Base-by-base conservation (phyloP, 2,797 vertebrate genomes). In the Oryzias dopingdopingensis region DNA sequence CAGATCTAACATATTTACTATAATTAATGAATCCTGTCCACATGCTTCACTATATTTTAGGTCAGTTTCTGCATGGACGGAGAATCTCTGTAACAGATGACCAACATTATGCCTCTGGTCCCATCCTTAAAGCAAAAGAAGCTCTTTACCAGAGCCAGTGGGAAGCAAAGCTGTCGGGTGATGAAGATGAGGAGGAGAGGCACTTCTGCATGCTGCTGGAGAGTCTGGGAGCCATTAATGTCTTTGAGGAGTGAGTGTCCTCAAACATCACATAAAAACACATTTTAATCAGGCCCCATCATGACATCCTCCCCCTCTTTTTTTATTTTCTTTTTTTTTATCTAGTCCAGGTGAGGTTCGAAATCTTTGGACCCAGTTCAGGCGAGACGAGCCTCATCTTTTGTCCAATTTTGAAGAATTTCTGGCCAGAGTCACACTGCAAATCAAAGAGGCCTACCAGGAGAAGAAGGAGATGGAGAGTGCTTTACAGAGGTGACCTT, bases 371-470 rank as follows among this genome's bases (percentile, higher is more conserved):
- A 79, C 91, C 16, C 91, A 92, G 69, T 89, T 98, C 47, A 88
- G 88, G 56, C 93, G 91, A 66, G 94, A 94, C 0, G 92, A 97
- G 58, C 94, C 96, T 65, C 88, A 93, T 60, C 90, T 98, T 16
- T 86, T 97, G 70, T 90, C 92, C 59, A 93, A 75, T 83, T 98
- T 98, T 43, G 96, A 98, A 83, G 94, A 96, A 52, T 92, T 98
- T 67, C 82, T 99, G 70, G 70, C 91, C 51, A 88, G 92, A 53
- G 90, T 96, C 70, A 94, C 94, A 42, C 88, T 86, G 17, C 95
- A 94, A 83, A 94, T 98, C 50, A 95, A 93, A 57, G 93, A 94
- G 52, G 95, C 94, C 43, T 92, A 94, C 5, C 87, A 95, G 67
- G 95, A 99, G 67, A 96, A 91, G 81, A 92, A 83, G 0, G 91